Percentiles rank a stretch among this genome's conserved stretches.
Evolutionary conservation across 2,888 invertebrate genomes (phyloP).

Genomic region (Ophion costatus): DNA sequence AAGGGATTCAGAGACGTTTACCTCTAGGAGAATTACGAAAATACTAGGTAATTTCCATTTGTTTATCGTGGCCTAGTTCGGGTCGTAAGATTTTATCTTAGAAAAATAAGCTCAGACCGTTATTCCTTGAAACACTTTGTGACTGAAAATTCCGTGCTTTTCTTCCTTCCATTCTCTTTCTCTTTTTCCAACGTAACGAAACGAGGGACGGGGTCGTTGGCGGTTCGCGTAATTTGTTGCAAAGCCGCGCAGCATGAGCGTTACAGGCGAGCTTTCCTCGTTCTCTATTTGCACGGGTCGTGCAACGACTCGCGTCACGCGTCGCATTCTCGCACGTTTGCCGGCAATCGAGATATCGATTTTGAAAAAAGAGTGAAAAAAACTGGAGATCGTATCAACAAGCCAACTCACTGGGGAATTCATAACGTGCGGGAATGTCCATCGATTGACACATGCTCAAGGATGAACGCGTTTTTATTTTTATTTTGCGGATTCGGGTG

Average conservation of each 20-base stretch:
- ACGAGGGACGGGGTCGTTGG: constrained; percentile 38
- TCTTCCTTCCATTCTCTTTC: constrained; percentile 12
- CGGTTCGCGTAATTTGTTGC: constrained; percentile 52
- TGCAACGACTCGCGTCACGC: constrained; percentile 62
- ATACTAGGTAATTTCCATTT: constrained; percentile 49
- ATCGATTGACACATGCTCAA: not conserved
- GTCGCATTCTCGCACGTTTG: constrained; percentile 39
- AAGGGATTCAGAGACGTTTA: constrained; percentile 15
- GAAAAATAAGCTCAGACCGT: constrained; percentile 55
- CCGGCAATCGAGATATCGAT: constrained; percentile 49
- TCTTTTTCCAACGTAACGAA: not conserved
- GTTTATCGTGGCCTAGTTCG: constrained; percentile 9
- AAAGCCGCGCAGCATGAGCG: constrained; percentile 27
- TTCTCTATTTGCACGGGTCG: constrained; percentile 41
- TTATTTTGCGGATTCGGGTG: not conserved
- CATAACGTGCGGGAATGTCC: not conserved
- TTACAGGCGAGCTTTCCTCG: constrained; percentile 29
- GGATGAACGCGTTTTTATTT: not conserved
- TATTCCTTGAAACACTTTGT: constrained; percentile 41
- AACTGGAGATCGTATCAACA: not conserved
- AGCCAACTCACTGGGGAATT: not conserved
- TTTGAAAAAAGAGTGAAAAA: constrained; percentile 31
- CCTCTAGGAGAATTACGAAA: constrained; percentile 24
- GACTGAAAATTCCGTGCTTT: constrained; percentile 9
- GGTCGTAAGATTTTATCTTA: constrained; percentile 37